phyloP scores from a whole-genome alignment of 2,888 invertebrate genomes.

The Microdon myrmicae region DNA sequence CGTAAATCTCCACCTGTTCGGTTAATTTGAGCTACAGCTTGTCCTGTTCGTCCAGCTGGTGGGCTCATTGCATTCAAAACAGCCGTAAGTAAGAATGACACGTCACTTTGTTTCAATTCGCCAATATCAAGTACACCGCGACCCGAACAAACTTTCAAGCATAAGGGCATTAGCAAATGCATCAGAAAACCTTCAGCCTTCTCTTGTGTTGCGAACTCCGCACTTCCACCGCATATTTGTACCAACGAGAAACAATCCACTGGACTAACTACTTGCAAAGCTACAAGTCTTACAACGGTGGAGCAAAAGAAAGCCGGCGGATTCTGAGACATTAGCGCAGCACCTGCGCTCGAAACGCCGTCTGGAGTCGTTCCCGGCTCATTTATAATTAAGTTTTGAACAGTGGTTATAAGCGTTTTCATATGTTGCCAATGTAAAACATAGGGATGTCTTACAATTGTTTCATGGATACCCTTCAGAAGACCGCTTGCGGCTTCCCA shows the following conservation, averaged over 20 bases:
- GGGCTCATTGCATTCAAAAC: slow-evolving; percentile 89
- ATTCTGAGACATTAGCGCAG: slow-evolving; percentile 88
- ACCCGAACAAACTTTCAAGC: slow-evolving; percentile 93
- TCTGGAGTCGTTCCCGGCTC: slow-evolving; percentile 69
- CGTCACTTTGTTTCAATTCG: slow-evolving; percentile 87
- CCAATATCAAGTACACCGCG: slow-evolving; percentile 91
- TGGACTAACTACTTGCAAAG: slow-evolving; percentile 92
- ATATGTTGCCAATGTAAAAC: slow-evolving; percentile 96
- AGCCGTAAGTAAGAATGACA: slow-evolving; percentile 89
- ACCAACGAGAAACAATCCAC: slow-evolving; percentile 93
- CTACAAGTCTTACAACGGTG: slow-evolving; percentile 93
- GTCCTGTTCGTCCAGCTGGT: slow-evolving; percentile 77
- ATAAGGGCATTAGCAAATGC: slow-evolving; percentile 95
- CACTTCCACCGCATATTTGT: slow-evolving; percentile 92
- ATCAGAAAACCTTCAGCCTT: slow-evolving; percentile 95
- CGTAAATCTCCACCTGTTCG: slow-evolving; percentile 78
- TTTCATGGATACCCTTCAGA: slow-evolving; percentile 93
- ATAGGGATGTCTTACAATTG: slow-evolving; percentile 91
- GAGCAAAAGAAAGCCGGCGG: slow-evolving; percentile 96
- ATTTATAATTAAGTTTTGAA: slow-evolving; percentile 75
- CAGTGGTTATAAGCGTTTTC: slow-evolving; percentile 85
- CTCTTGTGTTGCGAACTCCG: slow-evolving; percentile 88
- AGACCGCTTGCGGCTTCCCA: slow-evolving; percentile 97
- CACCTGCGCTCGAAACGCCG: slow-evolving; percentile 84
- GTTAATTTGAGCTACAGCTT: slow-evolving; percentile 75